Percentiles rank a stretch among this genome's conserved stretches.
Evolutionary conservation across 2,113 vertebrate genomes (phyloP).

Genomic region (Cairina moschata): DNA sequence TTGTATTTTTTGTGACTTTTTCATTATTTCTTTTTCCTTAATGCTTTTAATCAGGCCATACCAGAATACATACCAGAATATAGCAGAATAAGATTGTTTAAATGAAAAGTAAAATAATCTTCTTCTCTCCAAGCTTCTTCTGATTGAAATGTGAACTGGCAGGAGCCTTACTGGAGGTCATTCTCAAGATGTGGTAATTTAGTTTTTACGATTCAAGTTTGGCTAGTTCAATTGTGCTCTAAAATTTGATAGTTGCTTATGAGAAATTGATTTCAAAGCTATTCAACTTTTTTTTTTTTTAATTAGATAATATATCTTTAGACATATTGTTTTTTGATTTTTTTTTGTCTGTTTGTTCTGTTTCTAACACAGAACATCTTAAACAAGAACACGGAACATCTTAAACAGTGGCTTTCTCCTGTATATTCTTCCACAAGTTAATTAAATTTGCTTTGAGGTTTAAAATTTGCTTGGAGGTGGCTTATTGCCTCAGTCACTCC

Average conservation of each 20-base stretch:
- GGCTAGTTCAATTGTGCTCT: background rate
- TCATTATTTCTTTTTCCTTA: background rate
- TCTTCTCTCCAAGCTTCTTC: background rate
- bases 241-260: background rate
- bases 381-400: background rate
- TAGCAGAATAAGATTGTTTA: background rate
- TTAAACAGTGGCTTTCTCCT: background rate
- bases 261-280: background rate
- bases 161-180: background rate
- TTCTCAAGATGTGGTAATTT: background rate
- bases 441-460: conserved; percentile 17
- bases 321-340: background rate
- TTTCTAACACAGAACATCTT: background rate
- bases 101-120: background rate
- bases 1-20: background rate
- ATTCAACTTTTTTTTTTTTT: background rate
- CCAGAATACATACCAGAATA: background rate
- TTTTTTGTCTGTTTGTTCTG: too few species aligned
- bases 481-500: conserved; percentile 15
- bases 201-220: background rate
- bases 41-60: background rate
- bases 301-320: background rate
- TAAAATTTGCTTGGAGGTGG: background rate
- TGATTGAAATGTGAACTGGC: background rate
- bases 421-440: background rate